phyloP scores from a whole-genome alignment of 1,140 invertebrate species.

The Brachionus sp. region DNA sequence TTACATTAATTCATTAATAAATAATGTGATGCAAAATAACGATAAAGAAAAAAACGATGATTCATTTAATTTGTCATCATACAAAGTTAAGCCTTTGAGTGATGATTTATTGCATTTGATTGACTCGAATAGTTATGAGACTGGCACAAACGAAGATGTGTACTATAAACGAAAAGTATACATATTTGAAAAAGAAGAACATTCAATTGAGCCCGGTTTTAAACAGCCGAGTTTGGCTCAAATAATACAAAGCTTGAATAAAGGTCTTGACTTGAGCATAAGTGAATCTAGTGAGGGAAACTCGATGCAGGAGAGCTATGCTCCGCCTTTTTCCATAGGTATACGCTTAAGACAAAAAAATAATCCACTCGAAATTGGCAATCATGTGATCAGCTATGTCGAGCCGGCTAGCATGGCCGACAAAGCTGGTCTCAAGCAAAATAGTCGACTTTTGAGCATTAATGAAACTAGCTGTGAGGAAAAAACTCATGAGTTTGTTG shows the following conservation, averaged over 20 bases:
- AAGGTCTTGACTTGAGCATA: not conserved
- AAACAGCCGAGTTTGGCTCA: conserved; percentile 17
- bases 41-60: not conserved
- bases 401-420: conserved; percentile 15
- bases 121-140: not conserved
- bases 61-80: not conserved
- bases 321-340: conserved; percentile 17
- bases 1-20: conserved; percentile 28
- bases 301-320: not conserved
- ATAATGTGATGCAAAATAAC: not conserved
- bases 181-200: conserved; percentile 1
- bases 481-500: conserved; percentile 38
- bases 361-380: conserved; percentile 17
- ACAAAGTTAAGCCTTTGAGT: not conserved
- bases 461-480: conserved; percentile 11
- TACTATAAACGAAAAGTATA: not conserved
- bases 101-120: conserved; percentile 18
- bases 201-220: not conserved
- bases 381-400: conserved; percentile 42
- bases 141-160: not conserved
- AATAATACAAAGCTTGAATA: conserved; percentile 21
- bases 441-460: not conserved
- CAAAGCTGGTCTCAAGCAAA: conserved; percentile 7
- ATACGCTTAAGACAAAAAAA: conserved; percentile 14
- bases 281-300: not conserved